phyloP scores from a whole-genome alignment of 1,140 invertebrate genomes.

The Oncopeltus fasciatus region DNA sequence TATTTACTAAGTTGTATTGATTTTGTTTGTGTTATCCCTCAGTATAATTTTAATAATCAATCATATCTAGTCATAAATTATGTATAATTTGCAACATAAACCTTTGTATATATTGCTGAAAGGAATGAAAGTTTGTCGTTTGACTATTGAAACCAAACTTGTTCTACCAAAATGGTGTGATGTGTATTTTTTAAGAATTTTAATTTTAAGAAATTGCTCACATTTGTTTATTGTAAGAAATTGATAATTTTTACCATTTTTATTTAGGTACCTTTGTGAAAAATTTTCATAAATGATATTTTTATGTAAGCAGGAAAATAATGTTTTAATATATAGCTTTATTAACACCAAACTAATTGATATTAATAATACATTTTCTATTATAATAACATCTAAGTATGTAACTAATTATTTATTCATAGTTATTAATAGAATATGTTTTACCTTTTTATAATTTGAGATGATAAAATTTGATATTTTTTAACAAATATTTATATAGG shows the following conservation, averaged over 20 bases:
- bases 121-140: background rate
- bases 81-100: background rate
- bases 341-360: no score
- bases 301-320: no score
- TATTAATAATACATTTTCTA: no score
- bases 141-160: background rate
- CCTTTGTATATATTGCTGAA: background rate
- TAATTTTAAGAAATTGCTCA: background rate
- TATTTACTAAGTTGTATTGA: no score
- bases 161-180: background rate
- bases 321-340: no score
- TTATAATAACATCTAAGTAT: no score
- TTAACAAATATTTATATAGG: background rate
- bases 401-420: background rate
- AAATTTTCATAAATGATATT: no score
- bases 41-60: no score
- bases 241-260: no score
- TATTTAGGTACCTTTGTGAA: no score
- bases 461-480: background rate
- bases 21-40: no score
- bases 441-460: background rate
- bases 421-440: background rate
- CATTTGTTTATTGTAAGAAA: no score
- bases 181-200: background rate
- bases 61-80: conserved; percentile 2